Evolutionary conservation across 2,113 vertebrate genomes (phyloP), one percentile per base, ranked within the genome.

Genomic region (Phainopepla nitens): DNA sequence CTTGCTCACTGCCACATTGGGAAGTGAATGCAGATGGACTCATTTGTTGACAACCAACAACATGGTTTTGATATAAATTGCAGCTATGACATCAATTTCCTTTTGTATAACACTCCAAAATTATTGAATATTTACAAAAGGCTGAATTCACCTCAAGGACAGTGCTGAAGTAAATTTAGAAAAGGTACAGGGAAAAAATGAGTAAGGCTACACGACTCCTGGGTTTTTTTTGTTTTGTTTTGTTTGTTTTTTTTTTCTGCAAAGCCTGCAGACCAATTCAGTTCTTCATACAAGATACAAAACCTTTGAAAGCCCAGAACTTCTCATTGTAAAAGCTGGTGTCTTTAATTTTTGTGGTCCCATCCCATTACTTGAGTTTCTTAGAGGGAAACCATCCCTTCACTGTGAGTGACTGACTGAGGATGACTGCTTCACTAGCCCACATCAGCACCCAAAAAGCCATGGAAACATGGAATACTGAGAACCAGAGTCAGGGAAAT

Each of bases 151-250:
- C 18, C 68, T n/a, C 39, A 36, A 50, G 62, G 27, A 62, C 65
- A 47, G 9, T 27, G 22, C 20, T 78, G 45, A 91, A 57, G 4
- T 53, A 42, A 66, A 91, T 84, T 84, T 61, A 89, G 15, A 13
- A 73, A 12, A 84, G 33, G 4, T 33, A 31, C 14, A 77, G 27
- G 80, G 24, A 60, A 69, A 89, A 51, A 0, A 64, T 24, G 31
- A 80, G 4, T 9, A n/a, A 76, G 29, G 15, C 41, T 28, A 36
- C 13, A 45, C 0, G 2, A 53, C 5, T 53, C 5, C 1, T 36
- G n/a, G n/a, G 1, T 82, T 23, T 56, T 3, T 58, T 13, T 21
- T 50, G 12, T 39, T 39, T 39, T 39, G 9, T 39, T 68, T 44
- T 58, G 29, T 47, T 51, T 53, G 21, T 33, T 72, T 49, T 64